These are phyloP conservation scores for Actinia equina DNA, from an alignment of 64 coral and sea anemone genomes.

Conservation along the genomic window DNA sequence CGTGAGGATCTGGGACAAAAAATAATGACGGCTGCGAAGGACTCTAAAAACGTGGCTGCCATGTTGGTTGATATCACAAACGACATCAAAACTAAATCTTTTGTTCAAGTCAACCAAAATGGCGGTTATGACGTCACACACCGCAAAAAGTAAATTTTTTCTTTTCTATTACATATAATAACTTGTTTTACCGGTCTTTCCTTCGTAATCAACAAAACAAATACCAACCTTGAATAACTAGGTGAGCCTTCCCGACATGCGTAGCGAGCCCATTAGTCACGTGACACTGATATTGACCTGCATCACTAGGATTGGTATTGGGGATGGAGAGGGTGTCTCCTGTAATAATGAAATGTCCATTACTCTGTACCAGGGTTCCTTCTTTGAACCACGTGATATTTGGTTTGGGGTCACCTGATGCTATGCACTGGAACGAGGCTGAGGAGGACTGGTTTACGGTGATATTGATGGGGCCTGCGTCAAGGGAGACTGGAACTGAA, in stretches of 20 bases:
- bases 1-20: too few relatives aligned
- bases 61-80: too few relatives aligned
- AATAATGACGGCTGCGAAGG: too few relatives aligned
- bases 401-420: conserved; percentile 85
- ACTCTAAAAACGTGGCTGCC: too few relatives aligned
- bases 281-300: conserved; percentile 84
- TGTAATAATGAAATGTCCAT: conserved; percentile 56
- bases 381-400: conserved; percentile 78
- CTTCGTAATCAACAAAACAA: background rate
- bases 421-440: conserved; percentile 76
- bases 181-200: too few relatives aligned
- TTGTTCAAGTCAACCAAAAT: too few relatives aligned
- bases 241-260: conserved; percentile 54
- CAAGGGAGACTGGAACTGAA: conserved; percentile 75
- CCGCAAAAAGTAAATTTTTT: too few relatives aligned
- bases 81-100: too few relatives aligned
- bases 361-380: conserved; percentile 26
- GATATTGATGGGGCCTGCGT: conserved; percentile 61
- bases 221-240: conserved; percentile 25
- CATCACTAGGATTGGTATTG: conserved; percentile 29
- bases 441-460: conserved; percentile 84
- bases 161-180: too few relatives aligned
- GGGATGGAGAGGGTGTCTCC: conserved; percentile 63
- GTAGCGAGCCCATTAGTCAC: conserved; percentile 63
- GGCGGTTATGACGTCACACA: too few relatives aligned